Evolutionary conservation across 2,888 invertebrate genomes (phyloP).

Genomic region (Eledone cirrhosa): DNA sequence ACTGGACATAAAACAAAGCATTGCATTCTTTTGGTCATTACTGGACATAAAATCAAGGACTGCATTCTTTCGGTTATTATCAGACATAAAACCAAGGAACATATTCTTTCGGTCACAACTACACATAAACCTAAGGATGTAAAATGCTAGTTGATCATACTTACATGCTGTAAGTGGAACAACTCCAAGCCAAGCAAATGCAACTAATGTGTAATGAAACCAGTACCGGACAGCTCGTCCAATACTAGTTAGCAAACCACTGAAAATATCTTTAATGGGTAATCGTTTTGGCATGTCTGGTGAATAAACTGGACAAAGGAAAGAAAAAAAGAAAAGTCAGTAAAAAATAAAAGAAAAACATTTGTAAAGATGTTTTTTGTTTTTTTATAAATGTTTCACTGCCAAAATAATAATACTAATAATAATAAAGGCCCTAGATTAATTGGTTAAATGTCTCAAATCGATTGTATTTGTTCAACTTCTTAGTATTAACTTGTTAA

Average conservation of each 20-base stretch:
- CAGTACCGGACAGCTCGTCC: slow-evolving; percentile 94
- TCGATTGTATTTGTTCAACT: too few relatives aligned
- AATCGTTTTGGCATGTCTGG: slow-evolving; percentile 99
- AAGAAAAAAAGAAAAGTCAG: not conserved
- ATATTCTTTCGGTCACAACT: too few relatives aligned
- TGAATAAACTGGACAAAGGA: slow-evolving; percentile 79
- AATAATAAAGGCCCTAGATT: too few relatives aligned
- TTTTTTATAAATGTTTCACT: not conserved
- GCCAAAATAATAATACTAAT: too few relatives aligned
- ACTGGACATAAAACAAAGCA: too few relatives aligned
- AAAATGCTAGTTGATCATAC: slow-evolving; percentile 40
- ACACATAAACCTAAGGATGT: not conserved
- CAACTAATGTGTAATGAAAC: slow-evolving; percentile 96
- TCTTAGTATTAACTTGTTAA: too few relatives aligned
- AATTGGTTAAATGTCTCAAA: too few relatives aligned
- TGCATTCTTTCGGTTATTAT: too few relatives aligned
- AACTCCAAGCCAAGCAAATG: slow-evolving; percentile 95
- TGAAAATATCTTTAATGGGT: slow-evolving; percentile 90
- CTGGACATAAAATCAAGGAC: too few relatives aligned
- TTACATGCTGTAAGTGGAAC: slow-evolving; percentile 93
- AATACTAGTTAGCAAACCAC: slow-evolving; percentile 87
- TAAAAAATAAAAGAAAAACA: not conserved
- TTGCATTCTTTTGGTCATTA: too few relatives aligned
- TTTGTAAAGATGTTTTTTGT: not conserved
- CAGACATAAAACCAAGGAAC: too few relatives aligned